phyloP scores from a whole-genome alignment of 1,140 invertebrate genomes.

The Palaemon carinicauda region DNA sequence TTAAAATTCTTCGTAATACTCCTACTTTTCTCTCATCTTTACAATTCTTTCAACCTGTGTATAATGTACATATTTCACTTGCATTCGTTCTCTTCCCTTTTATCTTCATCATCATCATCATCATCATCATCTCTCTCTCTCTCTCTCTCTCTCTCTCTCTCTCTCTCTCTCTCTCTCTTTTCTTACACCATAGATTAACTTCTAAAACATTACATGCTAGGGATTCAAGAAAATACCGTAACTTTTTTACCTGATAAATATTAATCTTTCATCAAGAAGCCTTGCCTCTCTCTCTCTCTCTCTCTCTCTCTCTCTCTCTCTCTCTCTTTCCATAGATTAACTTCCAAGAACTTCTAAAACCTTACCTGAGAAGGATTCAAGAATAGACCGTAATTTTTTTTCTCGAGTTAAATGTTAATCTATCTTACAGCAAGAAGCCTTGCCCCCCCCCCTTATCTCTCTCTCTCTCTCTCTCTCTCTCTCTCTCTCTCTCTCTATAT shows the following conservation, averaged over 20 bases:
- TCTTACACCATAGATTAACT: not conserved
- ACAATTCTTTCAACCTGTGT: too few relatives aligned
- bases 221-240: not conserved
- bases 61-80: too few relatives aligned
- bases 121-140: not conserved
- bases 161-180: not conserved
- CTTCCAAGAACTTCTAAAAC: not conserved
- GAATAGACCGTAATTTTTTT: too few relatives aligned
- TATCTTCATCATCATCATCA: too few relatives aligned
- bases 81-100: too few relatives aligned
- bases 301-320: conserved; percentile 27
- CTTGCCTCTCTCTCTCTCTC: not conserved
- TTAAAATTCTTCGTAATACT: too few relatives aligned
- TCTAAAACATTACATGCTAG: not conserved
- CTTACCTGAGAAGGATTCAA: too few relatives aligned
- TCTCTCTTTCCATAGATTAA: not conserved
- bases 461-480: conserved; percentile 13
- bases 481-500: conserved; percentile 21
- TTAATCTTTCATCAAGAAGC: not conserved
- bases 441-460: not conserved
- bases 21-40: too few relatives aligned
- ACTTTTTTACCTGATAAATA: not conserved
- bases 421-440: conserved; percentile 16
- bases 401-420: conserved; percentile 7
- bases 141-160: not conserved